A percentile compares a stretch with the other conserved stretches of the same genome.
Conservation (phyloP, 2,797 vertebrate genomes). For the Myotis daubentonii region DNA sequence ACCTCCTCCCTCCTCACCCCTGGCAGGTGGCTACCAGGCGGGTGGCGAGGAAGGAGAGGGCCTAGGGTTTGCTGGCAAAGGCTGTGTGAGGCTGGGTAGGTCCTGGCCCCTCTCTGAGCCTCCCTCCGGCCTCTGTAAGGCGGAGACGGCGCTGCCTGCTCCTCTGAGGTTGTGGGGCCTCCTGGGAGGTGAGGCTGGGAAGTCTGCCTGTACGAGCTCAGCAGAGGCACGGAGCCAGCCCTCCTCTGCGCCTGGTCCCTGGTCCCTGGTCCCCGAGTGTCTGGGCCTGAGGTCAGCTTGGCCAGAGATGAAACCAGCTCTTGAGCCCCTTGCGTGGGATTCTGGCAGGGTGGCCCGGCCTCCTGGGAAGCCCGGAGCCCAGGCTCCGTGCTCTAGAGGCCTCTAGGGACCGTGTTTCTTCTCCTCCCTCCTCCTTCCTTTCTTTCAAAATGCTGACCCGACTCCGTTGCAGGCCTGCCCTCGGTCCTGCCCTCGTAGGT, state of each 20-base stretch:
- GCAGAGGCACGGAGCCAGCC: neutral
- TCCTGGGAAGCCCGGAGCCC: neutral
- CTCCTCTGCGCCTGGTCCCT: neutral
- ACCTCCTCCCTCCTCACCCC: neutral
- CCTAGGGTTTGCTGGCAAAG: neutral
- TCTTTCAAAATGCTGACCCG: neutral
- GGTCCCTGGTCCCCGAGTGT: neutral
- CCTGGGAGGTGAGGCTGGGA: neutral
- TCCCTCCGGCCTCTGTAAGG: neutral
- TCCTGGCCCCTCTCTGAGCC: neutral
- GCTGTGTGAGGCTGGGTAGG: neutral
- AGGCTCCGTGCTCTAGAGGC: neutral
- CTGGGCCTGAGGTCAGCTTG: neutral
- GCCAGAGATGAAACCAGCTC: neutral
- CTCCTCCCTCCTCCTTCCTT: neutral
- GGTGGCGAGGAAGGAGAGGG: neutral
- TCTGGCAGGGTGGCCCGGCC: neutral
- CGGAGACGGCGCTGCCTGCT: neutral
- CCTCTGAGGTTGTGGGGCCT: neutral
- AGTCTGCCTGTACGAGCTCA: neutral
- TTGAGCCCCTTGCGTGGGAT: neutral
- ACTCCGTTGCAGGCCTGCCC: neutral
- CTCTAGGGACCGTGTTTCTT: accelerated
- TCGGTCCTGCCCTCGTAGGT: neutral
- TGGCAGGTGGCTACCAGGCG: neutral